phyloP scores from a whole-genome alignment of 1,140 invertebrate genomes.

The Vanessa atalanta region DNA sequence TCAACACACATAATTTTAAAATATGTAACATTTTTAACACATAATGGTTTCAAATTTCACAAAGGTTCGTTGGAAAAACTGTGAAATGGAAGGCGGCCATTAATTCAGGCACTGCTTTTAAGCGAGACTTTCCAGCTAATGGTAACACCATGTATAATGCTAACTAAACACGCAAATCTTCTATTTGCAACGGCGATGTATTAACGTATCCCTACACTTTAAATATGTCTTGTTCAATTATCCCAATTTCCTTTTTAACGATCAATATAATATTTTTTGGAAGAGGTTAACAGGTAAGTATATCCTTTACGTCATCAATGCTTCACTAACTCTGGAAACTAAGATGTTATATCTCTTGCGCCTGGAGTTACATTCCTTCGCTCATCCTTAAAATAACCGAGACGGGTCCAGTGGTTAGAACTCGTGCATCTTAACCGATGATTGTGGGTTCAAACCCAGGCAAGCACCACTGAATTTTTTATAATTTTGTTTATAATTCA shows the following conservation, averaged over 20 bases:
- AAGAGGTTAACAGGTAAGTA: too few species aligned
- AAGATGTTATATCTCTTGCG: too few species aligned
- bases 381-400: too few species aligned
- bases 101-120: slow-evolving; percentile 35
- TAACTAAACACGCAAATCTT: slow-evolving; percentile 29
- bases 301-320: too few species aligned
- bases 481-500: too few species aligned
- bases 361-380: too few species aligned
- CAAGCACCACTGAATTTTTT: too few species aligned
- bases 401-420: too few species aligned
- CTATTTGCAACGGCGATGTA: background rate
- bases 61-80: slow-evolving; percentile 2
- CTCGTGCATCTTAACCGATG: too few species aligned
- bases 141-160: slow-evolving; percentile 34
- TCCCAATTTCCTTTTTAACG: background rate
- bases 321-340: too few species aligned
- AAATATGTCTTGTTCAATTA: background rate
- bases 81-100: slow-evolving; percentile 17
- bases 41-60: background rate
- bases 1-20: background rate
- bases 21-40: slow-evolving; percentile 10
- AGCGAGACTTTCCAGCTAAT: slow-evolving; percentile 36
- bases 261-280: too few species aligned
- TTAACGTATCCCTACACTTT: background rate
- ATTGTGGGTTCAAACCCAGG: too few species aligned